Evolutionary conservation across 2,888 invertebrate genomes (phyloP), one percentile per base, ranked within the genome.

Genomic region (Macaria liturata): DNA sequence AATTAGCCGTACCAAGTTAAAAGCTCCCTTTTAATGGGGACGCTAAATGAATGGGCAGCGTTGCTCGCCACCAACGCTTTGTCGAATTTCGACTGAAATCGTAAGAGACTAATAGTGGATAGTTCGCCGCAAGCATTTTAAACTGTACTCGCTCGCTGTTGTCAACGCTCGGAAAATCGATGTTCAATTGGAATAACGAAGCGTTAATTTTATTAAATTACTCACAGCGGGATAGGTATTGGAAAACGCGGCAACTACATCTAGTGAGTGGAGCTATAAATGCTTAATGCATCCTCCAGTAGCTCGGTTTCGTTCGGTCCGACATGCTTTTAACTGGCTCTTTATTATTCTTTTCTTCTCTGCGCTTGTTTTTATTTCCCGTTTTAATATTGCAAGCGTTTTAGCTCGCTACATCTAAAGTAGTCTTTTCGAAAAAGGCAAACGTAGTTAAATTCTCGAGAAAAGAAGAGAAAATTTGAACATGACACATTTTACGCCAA

Each of bases 81-180:
- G 66, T 75, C 68, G 67, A 77, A 78, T 74, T 73, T 75, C 61
- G 60, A 59, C 39, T 53, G 46, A 65, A 73, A 70, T 71, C 72
- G 71, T 20, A 20, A 2, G 2, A 20, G 2, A 20, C 20, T 71
- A 81, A 81, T 80, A 81, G 80, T 70, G 73, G 73, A 72, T 70
- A 73, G 74, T 62, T 65, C 70, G 76, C 83, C 83, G 70, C 80
- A 77, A 76, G 73, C 78, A 75, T 80, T 84, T 83, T 81, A 82
- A 83, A 79, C 80, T 80, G 51, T 20, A 20, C 20, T 20, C 20
- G 20, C 54, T 44, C 56, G 65, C 67, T 70, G 64, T 20, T 1
- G 71, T 75, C 71, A 72, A 69, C 72, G 70, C 72, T 72, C 59
- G 60, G 62, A 75, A 71, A 79, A 75, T 75, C 73, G 66, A 66